phyloP scores from a whole-genome alignment of 2,113 vertebrate species.

The Smithornis capensis region DNA sequence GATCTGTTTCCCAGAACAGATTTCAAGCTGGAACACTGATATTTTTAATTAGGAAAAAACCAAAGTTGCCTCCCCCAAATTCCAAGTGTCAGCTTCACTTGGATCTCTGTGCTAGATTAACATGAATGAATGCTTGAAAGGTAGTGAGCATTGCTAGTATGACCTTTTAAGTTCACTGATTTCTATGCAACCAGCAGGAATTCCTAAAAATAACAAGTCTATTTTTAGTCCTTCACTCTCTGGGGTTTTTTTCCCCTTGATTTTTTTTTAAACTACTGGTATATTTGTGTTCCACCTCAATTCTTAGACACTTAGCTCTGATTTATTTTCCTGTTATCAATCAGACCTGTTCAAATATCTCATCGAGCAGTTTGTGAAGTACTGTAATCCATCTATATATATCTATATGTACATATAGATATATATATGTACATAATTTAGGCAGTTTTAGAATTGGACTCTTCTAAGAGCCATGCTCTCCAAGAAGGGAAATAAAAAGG shows the following conservation, averaged over 20 bases:
- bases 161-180: slow-evolving; percentile 2
- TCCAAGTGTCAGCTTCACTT: slow-evolving; percentile 9
- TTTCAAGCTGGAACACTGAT: not conserved
- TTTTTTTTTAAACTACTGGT: not conserved
- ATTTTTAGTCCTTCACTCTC: not conserved
- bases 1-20: not conserved
- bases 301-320: not conserved
- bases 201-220: not conserved
- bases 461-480: not conserved
- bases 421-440: not conserved
- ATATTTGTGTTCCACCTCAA: not conserved
- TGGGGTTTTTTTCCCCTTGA: not conserved
- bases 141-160: not conserved
- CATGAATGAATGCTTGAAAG: not conserved
- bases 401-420: not conserved
- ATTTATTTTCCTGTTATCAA: not conserved
- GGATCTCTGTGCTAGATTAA: not conserved
- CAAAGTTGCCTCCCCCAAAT: not conserved
- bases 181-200: not conserved
- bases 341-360: not conserved
- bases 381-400: not conserved
- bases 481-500: not conserved
- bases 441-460: not conserved
- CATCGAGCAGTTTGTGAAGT: not conserved
- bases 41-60: slow-evolving; percentile 19